These are phyloP conservation scores for Phyllotreta cruciferae DNA, from an alignment of 2,888 invertebrate genomes.

Conservation along the genomic window DNA sequence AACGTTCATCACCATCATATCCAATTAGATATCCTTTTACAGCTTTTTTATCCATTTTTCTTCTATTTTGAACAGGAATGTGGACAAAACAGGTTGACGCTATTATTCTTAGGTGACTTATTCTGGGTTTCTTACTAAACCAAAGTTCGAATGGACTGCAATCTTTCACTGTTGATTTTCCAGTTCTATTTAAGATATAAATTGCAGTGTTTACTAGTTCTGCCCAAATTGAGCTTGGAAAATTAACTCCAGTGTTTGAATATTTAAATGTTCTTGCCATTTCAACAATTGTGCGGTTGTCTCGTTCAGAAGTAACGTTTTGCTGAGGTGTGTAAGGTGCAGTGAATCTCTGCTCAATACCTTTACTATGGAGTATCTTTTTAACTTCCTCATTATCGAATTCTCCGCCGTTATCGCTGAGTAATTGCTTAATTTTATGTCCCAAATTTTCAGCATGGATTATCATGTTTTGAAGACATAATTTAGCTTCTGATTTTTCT, in stretches of 20 bases:
- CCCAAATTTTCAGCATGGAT: no score
- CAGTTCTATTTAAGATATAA: constrained; percentile 43
- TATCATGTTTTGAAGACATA: no score
- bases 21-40: constrained; percentile 19
- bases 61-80: no score
- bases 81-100: constrained; percentile 33
- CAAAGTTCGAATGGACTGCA: constrained; percentile 46
- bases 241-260: no score
- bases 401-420: no score
- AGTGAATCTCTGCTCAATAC: no score
- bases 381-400: no score
- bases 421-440: no score
- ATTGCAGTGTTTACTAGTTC: constrained; percentile 24
- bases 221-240: background rate
- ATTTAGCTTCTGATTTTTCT: no score
- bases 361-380: no score
- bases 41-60: background rate
- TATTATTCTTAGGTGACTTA: constrained; percentile 43
- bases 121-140: constrained; percentile 41
- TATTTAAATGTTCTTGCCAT: background rate
- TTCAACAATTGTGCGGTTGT: constrained; percentile 2
- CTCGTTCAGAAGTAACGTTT: background rate
- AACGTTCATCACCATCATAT: constrained; percentile 23
- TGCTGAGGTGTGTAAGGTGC: no score
- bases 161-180: constrained; percentile 40